phyloP scores from a whole-genome alignment of 2,797 vertebrate genomes.

The Sebastes diaconus region DNA sequence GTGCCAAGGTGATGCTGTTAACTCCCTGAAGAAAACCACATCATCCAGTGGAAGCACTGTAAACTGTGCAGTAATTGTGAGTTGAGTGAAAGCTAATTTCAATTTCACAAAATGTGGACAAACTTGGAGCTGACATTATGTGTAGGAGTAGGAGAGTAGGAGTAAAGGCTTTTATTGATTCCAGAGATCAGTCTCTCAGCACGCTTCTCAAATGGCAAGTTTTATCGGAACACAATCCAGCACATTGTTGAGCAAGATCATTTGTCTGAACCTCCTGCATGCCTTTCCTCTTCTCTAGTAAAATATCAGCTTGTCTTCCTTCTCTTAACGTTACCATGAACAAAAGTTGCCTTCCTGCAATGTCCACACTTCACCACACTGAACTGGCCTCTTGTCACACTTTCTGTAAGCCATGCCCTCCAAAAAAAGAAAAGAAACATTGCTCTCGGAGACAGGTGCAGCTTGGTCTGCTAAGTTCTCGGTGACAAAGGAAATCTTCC shows the following conservation, averaged over 20 bases:
- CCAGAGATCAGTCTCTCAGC: neutral
- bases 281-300: neutral
- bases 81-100: neutral
- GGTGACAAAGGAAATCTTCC: constrained; percentile 16
- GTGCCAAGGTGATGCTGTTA: neutral
- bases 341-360: neutral
- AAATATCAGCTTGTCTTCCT: neutral
- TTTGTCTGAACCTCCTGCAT: neutral
- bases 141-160: constrained; percentile 1
- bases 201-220: neutral
- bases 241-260: neutral
- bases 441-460: neutral
- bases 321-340: neutral
- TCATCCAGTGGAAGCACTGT: neutral
- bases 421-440: neutral
- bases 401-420: neutral
- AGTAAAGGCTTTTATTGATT: neutral
- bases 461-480: neutral
- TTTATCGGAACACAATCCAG: constrained; percentile 12
- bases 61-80: neutral
- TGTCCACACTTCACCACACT: neutral
- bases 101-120: neutral
- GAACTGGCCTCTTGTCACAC: constrained; percentile 13
- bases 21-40: neutral
- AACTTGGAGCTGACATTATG: neutral